Conservation (phyloP, 2,797 vertebrate species). For the Crocidura indochinensis region DNA sequence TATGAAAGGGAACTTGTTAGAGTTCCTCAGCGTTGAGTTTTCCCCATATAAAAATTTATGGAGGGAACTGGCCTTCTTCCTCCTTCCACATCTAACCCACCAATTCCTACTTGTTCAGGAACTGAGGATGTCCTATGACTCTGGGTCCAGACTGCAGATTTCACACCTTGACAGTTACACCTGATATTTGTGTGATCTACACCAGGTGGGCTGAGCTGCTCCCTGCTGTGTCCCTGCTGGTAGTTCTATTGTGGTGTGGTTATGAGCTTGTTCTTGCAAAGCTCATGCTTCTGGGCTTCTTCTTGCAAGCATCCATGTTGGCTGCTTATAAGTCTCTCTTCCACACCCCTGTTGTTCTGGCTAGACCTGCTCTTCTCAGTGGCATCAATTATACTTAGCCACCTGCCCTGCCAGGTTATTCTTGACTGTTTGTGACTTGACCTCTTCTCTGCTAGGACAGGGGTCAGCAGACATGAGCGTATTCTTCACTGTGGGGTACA, state of each 20-base stretch:
- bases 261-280: not conserved
- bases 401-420: accelerated
- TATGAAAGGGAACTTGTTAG: not conserved
- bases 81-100: not conserved
- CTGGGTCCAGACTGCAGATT: not conserved
- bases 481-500: not conserved
- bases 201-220: not conserved
- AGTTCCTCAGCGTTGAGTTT: slow-evolving; percentile 39
- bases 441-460: not conserved
- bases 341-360: not conserved
- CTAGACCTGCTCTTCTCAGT: not conserved
- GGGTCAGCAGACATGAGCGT: not conserved
- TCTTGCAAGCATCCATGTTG: not conserved
- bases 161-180: not conserved
- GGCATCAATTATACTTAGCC: not conserved
- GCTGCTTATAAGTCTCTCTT: not conserved
- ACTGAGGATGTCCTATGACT: not conserved
- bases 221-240: not conserved
- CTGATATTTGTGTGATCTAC: not conserved
- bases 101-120: not conserved
- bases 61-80: not conserved
- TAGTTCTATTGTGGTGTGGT: not conserved
- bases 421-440: not conserved
- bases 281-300: not conserved
- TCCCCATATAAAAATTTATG: not conserved